phyloP scores from a whole-genome alignment of 2,113 vertebrate genomes.

The Dromas ardeola region DNA sequence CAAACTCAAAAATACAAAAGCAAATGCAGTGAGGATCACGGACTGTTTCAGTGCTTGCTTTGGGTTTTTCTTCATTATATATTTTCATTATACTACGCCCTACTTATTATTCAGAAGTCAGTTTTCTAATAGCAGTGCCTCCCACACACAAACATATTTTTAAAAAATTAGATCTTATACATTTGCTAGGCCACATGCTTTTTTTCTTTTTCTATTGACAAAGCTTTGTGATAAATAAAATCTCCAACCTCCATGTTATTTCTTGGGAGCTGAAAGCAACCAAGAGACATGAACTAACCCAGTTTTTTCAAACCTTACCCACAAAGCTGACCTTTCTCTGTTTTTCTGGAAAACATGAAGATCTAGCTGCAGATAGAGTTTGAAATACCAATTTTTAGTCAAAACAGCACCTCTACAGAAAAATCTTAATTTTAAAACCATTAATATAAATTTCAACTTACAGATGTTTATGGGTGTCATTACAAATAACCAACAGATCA shows the following conservation, averaged over 20 bases:
- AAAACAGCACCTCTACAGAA: conserved; percentile 8
- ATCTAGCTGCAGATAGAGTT: not conserved
- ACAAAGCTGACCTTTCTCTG: not conserved
- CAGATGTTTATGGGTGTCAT: not conserved
- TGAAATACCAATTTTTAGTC: not conserved
- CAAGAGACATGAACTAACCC: not conserved
- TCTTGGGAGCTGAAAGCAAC: not conserved
- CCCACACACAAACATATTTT: not conserved
- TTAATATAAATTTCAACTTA: not conserved
- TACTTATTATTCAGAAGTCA: not conserved
- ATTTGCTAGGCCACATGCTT: not conserved
- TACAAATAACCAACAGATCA: not conserved
- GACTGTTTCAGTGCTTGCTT: not conserved
- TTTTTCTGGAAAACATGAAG: not conserved
- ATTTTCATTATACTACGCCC: not conserved
- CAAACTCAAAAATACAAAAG: not conserved
- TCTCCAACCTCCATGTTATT: not conserved
- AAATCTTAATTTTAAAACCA: not conserved
- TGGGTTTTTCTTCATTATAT: not conserved
- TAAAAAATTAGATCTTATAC: not conserved
- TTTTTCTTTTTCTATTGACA: not conserved
- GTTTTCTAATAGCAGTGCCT: not conserved
- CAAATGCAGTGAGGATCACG: fast-evolving
- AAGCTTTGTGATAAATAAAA: not conserved
- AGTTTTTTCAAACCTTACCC: not conserved